These are phyloP conservation scores for Ceratothoa steindachneri DNA, from an alignment of 2,888 invertebrate species.

Conservation along the genomic window DNA sequence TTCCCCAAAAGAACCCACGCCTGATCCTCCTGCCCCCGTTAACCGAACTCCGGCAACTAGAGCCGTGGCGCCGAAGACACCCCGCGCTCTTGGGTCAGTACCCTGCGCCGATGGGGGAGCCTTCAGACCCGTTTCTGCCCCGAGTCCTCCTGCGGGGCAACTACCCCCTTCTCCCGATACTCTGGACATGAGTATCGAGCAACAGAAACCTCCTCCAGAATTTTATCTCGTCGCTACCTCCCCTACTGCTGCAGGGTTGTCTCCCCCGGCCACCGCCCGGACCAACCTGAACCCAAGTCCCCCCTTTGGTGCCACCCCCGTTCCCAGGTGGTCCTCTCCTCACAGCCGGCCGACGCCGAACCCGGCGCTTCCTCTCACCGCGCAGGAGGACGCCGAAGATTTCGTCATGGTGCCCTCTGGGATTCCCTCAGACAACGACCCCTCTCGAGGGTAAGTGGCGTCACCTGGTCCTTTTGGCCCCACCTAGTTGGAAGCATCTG, in stretches of 20 bases:
- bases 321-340: constrained; percentile 14
- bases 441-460: background rate
- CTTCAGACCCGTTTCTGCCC: constrained; percentile 20
- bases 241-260: constrained; percentile 19
- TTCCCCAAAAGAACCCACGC: background rate
- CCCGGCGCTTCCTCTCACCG: constrained; percentile 19
- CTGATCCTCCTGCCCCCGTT: constrained; percentile 18
- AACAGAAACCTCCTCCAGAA: constrained; percentile 20
- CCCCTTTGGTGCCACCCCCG: constrained; percentile 20
- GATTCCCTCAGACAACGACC: background rate
- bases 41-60: background rate
- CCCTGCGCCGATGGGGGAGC: constrained; percentile 17
- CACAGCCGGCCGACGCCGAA: background rate
- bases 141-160: constrained; percentile 47
- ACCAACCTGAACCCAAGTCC: constrained; percentile 9
- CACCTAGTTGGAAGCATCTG: too few species aligned
- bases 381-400: constrained; percentile 68
- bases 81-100: background rate
- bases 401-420: constrained; percentile 71
- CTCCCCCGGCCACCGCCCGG: constrained; percentile 5
- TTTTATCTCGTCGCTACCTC: constrained; percentile 21
- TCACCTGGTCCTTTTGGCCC: too few species aligned
- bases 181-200: constrained; percentile 36
- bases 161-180: constrained; percentile 48
- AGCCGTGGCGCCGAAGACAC: background rate